phyloP scores from a whole-genome alignment of 2,888 invertebrate genomes.

The Plusia festucae region DNA sequence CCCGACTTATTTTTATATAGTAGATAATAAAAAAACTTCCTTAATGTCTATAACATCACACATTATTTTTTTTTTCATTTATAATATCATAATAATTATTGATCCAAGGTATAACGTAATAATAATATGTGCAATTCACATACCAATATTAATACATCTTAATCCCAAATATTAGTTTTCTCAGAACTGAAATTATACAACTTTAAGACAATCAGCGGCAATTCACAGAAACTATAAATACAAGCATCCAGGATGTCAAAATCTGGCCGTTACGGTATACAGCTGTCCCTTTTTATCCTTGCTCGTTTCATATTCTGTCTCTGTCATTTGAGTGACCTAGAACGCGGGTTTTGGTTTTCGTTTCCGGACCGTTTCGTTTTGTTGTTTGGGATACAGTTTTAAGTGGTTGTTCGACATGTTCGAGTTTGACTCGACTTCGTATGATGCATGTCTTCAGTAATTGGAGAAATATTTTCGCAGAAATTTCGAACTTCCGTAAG shows the following conservation, averaged over 20 bases:
- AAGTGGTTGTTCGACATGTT: conserved; percentile 18
- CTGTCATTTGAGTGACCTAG: conserved; percentile 33
- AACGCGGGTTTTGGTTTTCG: conserved; percentile 46
- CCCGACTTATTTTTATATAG: too few relatives aligned
- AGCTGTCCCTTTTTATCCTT: conserved; percentile 24
- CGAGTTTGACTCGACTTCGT: neutral
- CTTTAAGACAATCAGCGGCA: conserved; percentile 60
- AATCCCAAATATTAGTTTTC: conserved; percentile 32
- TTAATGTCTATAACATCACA: too few relatives aligned
- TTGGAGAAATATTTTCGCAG: neutral
- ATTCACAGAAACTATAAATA: conserved; percentile 75
- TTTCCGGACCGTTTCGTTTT: conserved; percentile 37
- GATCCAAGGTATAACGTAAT: too few relatives aligned
- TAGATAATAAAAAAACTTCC: too few relatives aligned
- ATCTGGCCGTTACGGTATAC: conserved; percentile 47
- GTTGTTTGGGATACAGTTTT: conserved; percentile 19
- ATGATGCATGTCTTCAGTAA: neutral
- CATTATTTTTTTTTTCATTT: too few relatives aligned
- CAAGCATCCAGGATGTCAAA: conserved; percentile 66
- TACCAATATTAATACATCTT: neutral
- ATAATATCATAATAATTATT: neutral
- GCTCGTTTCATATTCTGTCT: conserved; percentile 17
- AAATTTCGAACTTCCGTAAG: neutral
- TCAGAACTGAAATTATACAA: conserved; percentile 41
- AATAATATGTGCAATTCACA: too few relatives aligned